These are phyloP conservation scores for Blastobasis lacticolella DNA, from an alignment of 2,888 invertebrate genomes.

Conservation along the genomic window DNA sequence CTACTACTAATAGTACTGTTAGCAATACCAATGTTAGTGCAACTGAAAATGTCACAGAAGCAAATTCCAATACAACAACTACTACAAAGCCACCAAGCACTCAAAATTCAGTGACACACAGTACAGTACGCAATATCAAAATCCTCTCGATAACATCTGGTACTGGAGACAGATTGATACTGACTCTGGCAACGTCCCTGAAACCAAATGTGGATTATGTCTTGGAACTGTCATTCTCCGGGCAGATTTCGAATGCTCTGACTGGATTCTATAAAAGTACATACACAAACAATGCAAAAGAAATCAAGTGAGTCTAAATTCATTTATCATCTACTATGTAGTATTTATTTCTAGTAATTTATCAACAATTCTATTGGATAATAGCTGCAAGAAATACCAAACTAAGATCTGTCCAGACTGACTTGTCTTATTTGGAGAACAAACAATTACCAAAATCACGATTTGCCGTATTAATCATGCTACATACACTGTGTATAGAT, in stretches of 20 bases:
- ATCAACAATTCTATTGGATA: no score
- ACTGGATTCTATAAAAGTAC: conserved; percentile 81
- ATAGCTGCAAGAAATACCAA: no score
- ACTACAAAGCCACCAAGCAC: conserved; percentile 15
- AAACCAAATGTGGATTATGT: conserved; percentile 68
- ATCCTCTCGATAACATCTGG: conserved; percentile 41
- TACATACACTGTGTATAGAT: no score
- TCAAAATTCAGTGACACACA: conserved; percentile 43
- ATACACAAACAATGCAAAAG: conserved; percentile 63
- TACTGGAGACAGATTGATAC: conserved; percentile 48
- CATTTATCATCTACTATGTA: no score
- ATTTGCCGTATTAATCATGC: no score
- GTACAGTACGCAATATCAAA: conserved; percentile 46
- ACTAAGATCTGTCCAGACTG: no score
- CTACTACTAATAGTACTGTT: background rate
- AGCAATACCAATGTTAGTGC: background rate
- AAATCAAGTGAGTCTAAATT: conserved; percentile 49
- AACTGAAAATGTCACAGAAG: conserved; percentile 2
- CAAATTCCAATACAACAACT: conserved; percentile 12
- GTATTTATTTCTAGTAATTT: no score
- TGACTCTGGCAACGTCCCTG: conserved; percentile 47
- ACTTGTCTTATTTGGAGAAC: no score
- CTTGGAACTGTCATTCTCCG: conserved; percentile 69
- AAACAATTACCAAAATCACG: no score
- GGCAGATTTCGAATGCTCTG: conserved; percentile 73